phyloP scores from a whole-genome alignment of 2,113 vertebrate species.

The Silurus glanis region DNA sequence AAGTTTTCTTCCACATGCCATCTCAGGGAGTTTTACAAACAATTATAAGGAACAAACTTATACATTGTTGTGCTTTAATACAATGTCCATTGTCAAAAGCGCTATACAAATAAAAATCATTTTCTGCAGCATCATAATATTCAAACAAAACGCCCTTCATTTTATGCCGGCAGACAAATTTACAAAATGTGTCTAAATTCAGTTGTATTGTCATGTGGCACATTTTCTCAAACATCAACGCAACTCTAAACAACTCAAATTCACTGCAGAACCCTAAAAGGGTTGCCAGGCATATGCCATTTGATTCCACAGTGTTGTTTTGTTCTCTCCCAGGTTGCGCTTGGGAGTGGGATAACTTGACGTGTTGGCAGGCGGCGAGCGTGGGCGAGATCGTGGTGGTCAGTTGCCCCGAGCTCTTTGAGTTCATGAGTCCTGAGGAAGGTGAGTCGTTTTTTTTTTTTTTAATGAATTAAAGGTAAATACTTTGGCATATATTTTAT shows the following conservation, averaged over 20 bases:
- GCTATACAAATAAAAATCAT: neutral
- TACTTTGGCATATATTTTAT: neutral
- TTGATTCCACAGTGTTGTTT: neutral
- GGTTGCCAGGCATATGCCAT: neutral
- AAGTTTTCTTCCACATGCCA: too few species aligned
- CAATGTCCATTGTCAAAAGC: too few species aligned
- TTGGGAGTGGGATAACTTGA: conserved; percentile 96
- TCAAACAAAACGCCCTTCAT: neutral
- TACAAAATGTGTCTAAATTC: neutral
- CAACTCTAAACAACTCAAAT: neutral
- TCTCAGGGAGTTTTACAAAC: too few species aligned
- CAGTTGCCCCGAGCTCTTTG: conserved; percentile 87
- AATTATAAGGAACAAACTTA: too few species aligned
- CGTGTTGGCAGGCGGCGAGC: conserved; percentile 86
- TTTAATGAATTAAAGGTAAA: too few species aligned
- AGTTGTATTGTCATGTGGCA: neutral
- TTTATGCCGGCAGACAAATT: neutral
- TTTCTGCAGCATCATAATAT: neutral
- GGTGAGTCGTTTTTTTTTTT: conserved; percentile 69
- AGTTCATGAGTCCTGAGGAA: conserved; percentile 83
- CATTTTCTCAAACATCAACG: neutral
- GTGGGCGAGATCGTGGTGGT: conserved; percentile 84
- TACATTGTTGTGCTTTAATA: too few species aligned
- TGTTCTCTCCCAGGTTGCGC: conserved; percentile 75
- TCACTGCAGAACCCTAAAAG: too few species aligned